Conservation (phyloP, 2,797 vertebrate genomes). For the Phylloscopus collybita region DNA sequence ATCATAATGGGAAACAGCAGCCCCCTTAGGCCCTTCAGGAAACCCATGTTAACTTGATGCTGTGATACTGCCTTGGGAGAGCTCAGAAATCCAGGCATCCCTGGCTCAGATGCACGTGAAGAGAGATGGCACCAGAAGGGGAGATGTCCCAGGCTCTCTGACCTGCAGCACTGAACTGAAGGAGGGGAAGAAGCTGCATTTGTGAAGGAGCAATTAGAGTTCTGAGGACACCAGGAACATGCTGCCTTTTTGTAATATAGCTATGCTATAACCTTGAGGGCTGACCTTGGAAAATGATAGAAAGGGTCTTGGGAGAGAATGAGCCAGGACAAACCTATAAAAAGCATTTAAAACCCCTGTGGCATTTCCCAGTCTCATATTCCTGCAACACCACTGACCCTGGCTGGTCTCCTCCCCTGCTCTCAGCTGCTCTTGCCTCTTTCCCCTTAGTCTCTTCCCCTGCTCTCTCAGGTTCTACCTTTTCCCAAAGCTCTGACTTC, state of each 20-base stretch:
- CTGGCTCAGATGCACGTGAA: neutral
- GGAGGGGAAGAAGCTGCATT: neutral
- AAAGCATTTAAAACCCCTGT: neutral
- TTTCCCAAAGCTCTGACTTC: neutral
- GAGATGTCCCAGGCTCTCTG: neutral
- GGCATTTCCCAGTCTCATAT: neutral
- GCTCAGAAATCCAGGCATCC: neutral
- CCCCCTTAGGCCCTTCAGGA: neutral
- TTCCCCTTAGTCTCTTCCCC: neutral
- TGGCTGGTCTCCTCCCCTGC: neutral
- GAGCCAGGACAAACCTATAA: neutral
- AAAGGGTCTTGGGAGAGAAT: neutral
- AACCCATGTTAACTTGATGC: rapidly evolving
- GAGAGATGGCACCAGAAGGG: neutral
- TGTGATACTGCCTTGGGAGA: neutral
- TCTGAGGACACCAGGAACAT: neutral
- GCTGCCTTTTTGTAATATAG: neutral
- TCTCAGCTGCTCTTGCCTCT: neutral
- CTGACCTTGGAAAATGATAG: neutral
- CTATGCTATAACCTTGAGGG: neutral
- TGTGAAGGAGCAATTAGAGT: neutral
- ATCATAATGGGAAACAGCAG: neutral
- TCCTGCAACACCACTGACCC: neutral
- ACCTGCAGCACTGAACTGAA: neutral
- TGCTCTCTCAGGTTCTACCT: neutral